Percentiles rank a stretch among this genome's conserved stretches.
Conservation (phyloP, 2,797 vertebrate genomes). For the Muscicapa striata region DNA sequence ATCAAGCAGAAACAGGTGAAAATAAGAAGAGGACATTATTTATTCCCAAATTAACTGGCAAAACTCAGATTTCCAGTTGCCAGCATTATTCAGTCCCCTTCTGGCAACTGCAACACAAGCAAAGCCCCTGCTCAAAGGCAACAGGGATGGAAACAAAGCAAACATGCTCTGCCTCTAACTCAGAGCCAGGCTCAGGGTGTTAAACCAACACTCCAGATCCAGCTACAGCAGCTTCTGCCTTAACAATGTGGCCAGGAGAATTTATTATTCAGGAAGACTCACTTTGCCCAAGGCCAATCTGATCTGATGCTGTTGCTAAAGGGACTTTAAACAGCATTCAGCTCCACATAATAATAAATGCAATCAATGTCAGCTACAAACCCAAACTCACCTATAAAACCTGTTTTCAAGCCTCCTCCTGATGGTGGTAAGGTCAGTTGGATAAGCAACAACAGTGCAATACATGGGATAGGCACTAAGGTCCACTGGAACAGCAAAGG, state of each 20-base stretch:
- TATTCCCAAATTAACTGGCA: neutral
- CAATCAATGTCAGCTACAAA: neutral
- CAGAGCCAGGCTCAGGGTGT: neutral
- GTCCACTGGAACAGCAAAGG: conserved; percentile 91
- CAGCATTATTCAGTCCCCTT: neutral
- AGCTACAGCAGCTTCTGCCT: neutral
- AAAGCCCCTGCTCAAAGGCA: neutral
- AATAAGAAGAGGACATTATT: neutral
- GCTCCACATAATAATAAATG: neutral
- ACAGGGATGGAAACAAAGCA: neutral
- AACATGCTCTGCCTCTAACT: neutral
- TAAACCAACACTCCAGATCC: neutral
- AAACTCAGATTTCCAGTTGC: neutral
- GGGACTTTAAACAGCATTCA: neutral
- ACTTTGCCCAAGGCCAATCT: neutral
- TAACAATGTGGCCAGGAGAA: neutral
- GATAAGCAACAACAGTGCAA: conserved; percentile 95
- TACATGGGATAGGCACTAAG: conserved; percentile 94
- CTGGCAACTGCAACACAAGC: neutral
- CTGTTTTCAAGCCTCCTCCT: conserved; percentile 92
- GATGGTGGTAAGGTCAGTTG: conserved; percentile 94
- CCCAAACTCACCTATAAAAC: conserved; percentile 89
- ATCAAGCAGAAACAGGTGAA: neutral
- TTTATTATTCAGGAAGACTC: neutral
- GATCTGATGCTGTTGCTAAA: neutral